phyloP scores from a whole-genome alignment of 2,797 vertebrate genomes.

The Macropodus opercularis region DNA sequence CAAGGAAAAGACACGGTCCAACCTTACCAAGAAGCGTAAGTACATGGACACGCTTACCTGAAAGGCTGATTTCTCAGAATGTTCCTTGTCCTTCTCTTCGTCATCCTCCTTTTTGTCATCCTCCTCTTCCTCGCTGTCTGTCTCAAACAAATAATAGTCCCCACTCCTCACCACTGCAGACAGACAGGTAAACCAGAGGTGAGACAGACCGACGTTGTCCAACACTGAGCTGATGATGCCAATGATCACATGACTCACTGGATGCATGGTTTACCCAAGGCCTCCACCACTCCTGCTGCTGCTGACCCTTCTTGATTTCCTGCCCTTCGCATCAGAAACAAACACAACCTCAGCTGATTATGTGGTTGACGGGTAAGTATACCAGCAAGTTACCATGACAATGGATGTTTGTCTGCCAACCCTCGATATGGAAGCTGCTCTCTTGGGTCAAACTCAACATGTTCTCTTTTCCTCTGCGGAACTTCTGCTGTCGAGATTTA shows the following conservation, averaged over 20 bases:
- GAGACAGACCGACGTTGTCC: neutral
- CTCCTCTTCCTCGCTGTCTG: slow-evolving; percentile 92
- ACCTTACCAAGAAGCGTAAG: too few species aligned
- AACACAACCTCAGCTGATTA: neutral
- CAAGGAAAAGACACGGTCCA: too few species aligned
- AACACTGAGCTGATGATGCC: neutral
- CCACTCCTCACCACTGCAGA: slow-evolving; percentile 93
- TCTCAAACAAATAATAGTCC: slow-evolving; percentile 98
- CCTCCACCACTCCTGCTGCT: slow-evolving; percentile 94
- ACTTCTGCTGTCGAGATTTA: slow-evolving; percentile 94
- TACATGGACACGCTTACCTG: slow-evolving; percentile 67
- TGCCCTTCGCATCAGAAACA: slow-evolving; percentile 58
- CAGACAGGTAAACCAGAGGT: neutral
- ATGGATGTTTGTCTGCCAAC: slow-evolving; percentile 14
- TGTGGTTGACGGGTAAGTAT: neutral
- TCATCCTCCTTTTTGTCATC: slow-evolving; percentile 81
- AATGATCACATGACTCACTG: slow-evolving; percentile 88
- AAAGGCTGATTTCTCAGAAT: slow-evolving; percentile 89
- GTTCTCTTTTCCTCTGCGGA: slow-evolving; percentile 94
- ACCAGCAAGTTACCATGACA: neutral
- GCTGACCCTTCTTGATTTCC: slow-evolving; percentile 86
- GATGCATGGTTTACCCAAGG: slow-evolving; percentile 98
- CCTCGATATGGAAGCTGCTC: slow-evolving; percentile 18
- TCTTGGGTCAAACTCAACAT: slow-evolving; percentile 90
- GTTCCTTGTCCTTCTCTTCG: slow-evolving; percentile 84